Conservation (phyloP, 2,113 vertebrate species). For the Rissa tridactyla region DNA sequence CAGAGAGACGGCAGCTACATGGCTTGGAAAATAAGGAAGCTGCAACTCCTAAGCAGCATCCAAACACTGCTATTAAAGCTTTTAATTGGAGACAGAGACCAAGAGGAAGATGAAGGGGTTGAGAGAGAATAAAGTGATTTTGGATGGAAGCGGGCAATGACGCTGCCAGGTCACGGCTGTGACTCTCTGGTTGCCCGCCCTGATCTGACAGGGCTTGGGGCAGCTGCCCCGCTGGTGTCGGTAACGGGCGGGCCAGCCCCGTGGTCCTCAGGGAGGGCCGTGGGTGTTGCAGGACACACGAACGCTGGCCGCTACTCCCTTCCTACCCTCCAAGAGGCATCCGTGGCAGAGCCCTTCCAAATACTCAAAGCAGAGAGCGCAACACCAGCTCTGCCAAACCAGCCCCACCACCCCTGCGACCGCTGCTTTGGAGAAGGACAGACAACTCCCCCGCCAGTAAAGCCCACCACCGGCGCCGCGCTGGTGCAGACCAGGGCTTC, state of each 20-base stretch:
- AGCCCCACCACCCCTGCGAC: fast-evolving
- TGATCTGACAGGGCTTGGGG: background rate
- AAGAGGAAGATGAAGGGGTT: background rate
- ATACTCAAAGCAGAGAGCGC: background rate
- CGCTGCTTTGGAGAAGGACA: background rate
- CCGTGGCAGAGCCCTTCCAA: background rate
- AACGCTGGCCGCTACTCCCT: background rate
- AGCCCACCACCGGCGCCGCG: background rate
- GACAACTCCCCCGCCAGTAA: background rate
- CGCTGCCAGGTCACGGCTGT: background rate
- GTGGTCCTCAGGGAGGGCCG: background rate
- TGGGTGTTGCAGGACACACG: background rate
- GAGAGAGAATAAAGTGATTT: background rate
- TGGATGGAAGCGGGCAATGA: background rate
- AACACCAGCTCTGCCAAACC: fast-evolving
- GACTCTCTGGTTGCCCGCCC: background rate
- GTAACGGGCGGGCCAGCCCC: background rate
- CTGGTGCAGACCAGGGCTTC: background rate
- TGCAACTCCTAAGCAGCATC: background rate
- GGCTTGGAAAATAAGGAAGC: background rate
- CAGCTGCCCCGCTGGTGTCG: background rate
- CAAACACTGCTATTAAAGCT: background rate
- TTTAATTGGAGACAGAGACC: background rate
- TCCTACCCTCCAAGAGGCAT: background rate
- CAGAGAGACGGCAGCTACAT: background rate